A percentile compares a stretch with the other conserved stretches of the same genome.
Conservation (phyloP, 2,113 vertebrate species). For the Tinamus guttatus region DNA sequence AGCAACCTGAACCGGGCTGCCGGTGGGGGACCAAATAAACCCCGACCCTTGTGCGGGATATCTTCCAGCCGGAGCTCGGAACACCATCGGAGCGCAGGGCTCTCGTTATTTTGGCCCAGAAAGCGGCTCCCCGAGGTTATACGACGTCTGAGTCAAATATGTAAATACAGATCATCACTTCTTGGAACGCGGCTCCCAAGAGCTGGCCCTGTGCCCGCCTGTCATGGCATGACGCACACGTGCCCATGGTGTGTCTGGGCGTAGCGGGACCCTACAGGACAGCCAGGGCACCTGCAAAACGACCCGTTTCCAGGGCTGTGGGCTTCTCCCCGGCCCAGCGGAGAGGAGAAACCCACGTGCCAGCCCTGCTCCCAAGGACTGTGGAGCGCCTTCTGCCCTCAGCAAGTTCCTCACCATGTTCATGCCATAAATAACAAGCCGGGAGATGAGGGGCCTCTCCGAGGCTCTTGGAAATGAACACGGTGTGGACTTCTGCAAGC, state of each 20-base stretch:
- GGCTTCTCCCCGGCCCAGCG: background rate
- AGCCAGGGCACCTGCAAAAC: background rate
- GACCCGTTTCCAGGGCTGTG: background rate
- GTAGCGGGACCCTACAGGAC: background rate
- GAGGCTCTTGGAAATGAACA: background rate
- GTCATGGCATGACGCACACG: background rate
- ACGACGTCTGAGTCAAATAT: background rate
- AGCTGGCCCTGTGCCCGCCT: rapidly evolving
- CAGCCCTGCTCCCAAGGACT: background rate
- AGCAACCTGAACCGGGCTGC: background rate
- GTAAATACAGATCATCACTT: background rate
- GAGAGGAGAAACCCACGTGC: background rate
- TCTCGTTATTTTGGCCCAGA: background rate
- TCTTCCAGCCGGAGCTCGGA: background rate
- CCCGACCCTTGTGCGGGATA: rapidly evolving
- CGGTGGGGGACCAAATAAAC: background rate
- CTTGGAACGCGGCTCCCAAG: background rate
- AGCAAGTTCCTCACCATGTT: background rate
- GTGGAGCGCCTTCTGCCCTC: background rate
- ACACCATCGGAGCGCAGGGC: background rate
- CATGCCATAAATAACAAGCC: background rate
- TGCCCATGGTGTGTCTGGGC: too few relatives aligned
- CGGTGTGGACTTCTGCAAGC: background rate
- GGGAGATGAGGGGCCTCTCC: background rate
- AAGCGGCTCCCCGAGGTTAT: background rate